Percentiles rank a stretch among this genome's conserved stretches.
Conservation (phyloP, 2,113 vertebrate species). For the Atractosteus spatula region DNA sequence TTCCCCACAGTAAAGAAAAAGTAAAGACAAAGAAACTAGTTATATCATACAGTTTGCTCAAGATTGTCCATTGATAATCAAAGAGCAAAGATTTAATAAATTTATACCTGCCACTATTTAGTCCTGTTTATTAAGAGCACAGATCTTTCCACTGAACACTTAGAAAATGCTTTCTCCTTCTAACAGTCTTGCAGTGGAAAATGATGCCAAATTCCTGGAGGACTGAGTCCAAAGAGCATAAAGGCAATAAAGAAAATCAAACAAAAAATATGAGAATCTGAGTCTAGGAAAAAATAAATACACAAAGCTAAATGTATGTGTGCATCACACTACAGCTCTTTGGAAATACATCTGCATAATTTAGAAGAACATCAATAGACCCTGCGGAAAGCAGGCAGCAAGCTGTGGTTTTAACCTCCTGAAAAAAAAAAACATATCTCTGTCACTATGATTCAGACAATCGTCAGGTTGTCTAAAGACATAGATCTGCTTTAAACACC, state of each 20-base stretch:
- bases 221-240: neutral
- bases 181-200: neutral
- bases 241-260: neutral
- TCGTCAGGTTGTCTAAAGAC: neutral
- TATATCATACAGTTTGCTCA: too few relatives aligned
- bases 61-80: too few relatives aligned
- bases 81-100: too few relatives aligned
- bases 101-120: neutral
- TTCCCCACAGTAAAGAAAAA: too few relatives aligned
- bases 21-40: too few relatives aligned
- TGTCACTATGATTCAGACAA: neutral
- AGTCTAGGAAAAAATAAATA: neutral
- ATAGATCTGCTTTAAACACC: neutral
- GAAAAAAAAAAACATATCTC: neutral
- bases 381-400: neutral
- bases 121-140: neutral
- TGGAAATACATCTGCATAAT: neutral
- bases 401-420: slow-evolving; percentile 10
- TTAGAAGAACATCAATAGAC: neutral
- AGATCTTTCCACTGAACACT: neutral
- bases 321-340: neutral
- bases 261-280: neutral
- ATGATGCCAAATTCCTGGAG: neutral
- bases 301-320: neutral
- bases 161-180: neutral